phyloP scores from a whole-genome alignment of 2,113 vertebrate species.

The Cinclus cinclus region DNA sequence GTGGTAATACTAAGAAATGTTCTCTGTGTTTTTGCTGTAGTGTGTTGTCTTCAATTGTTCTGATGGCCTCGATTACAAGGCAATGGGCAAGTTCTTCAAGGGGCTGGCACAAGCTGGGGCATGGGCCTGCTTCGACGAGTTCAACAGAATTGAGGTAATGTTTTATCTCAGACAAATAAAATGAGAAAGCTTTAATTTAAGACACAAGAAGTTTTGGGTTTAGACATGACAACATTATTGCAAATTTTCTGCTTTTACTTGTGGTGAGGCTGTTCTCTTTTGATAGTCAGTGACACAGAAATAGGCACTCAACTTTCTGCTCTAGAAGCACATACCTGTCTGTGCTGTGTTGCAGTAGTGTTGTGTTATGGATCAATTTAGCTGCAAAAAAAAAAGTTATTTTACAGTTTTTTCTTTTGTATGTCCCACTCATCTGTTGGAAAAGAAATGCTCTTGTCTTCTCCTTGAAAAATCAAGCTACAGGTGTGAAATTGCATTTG shows the following conservation, averaged over 20 bases:
- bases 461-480: background rate
- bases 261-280: background rate
- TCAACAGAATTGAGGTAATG: conserved; percentile 93
- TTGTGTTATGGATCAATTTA: background rate
- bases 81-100: conserved; percentile 98
- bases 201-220: background rate
- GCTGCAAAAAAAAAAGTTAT: background rate
- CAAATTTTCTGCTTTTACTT: background rate
- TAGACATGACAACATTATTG: background rate
- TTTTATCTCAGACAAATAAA: background rate
- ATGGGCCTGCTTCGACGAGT: conserved; percentile 95
- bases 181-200: background rate
- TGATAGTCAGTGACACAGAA: background rate
- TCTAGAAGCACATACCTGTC: background rate
- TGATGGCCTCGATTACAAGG: conserved; percentile 92
- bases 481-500: background rate
- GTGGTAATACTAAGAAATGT: background rate
- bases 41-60: conserved; percentile 97
- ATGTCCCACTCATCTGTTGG: background rate
- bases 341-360: background rate
- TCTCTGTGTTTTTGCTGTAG: conserved; percentile 66
- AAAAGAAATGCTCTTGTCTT: background rate
- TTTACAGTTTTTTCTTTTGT: background rate
- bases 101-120: conserved; percentile 91
- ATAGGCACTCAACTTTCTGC: background rate